A percentile compares a stretch with the other conserved stretches of the same genome.
These are phyloP conservation scores for Nothobranchius kuhntae DNA, from an alignment of 2,113 vertebrate species.

Conservation along the genomic window DNA sequence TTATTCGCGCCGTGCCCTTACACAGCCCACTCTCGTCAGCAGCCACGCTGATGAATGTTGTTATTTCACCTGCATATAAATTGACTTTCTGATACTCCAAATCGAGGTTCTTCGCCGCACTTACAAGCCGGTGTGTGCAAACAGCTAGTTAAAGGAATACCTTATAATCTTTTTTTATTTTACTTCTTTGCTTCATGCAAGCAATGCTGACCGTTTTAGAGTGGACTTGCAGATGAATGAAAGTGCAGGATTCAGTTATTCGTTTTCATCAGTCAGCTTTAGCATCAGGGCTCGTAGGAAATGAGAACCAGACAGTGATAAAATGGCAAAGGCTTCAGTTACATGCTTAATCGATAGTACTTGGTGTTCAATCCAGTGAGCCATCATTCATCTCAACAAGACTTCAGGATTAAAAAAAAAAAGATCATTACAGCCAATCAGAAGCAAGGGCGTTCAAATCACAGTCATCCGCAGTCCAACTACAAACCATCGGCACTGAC, in stretches of 20 bases:
- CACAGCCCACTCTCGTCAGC: conserved; percentile 10
- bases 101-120: background rate
- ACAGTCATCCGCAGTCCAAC: conserved; percentile 1
- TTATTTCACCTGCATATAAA: conserved; percentile 32
- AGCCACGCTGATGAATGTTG: conserved; percentile 24
- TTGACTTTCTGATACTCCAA: conserved; percentile 3
- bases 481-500: conserved; percentile 5
- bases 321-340: conserved; percentile 43
- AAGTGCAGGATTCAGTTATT: background rate
- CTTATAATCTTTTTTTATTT: background rate
- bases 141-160: conserved; percentile 16
- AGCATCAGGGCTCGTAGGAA: conserved; percentile 14
- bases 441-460: background rate
- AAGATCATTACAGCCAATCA: conserved; percentile 42
- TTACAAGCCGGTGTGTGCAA: conserved; percentile 24
- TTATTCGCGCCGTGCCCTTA: conserved; percentile 20
- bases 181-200: no score
- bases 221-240: no score
- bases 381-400: conserved; percentile 29
- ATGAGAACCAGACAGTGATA: conserved; percentile 33
- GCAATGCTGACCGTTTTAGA: no score
- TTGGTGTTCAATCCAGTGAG: conserved; percentile 19
- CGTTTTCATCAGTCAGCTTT: conserved; percentile 4
- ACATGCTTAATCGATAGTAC: conserved; percentile 37
- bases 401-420: conserved; percentile 34